phyloP scores from a whole-genome alignment of 2,888 invertebrate genomes.

The Dasypogon diadema region DNA sequence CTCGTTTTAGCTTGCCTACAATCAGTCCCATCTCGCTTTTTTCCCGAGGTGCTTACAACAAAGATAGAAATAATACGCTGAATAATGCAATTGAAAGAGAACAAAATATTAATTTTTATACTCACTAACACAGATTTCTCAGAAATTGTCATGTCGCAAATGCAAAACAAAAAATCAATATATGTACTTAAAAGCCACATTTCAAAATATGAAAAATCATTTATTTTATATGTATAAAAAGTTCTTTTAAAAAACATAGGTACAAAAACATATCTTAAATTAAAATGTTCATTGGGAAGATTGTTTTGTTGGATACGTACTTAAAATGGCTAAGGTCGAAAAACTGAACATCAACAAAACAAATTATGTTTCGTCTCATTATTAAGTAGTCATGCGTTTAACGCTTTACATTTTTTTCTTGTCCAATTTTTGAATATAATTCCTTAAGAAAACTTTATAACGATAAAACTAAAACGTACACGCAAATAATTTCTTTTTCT shows the following conservation, averaged over 20 bases:
- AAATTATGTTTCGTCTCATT: background rate
- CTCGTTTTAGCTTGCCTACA: no score
- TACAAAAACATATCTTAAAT: slow-evolving; percentile 17
- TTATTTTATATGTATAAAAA: slow-evolving; percentile 28
- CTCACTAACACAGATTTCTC: no score
- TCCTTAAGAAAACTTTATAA: background rate
- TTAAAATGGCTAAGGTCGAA: background rate
- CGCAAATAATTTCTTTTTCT: slow-evolving; percentile 1
- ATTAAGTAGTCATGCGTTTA: slow-evolving; percentile 38
- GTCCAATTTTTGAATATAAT: background rate
- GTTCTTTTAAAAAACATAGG: slow-evolving; percentile 21
- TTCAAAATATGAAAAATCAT: slow-evolving; percentile 8
- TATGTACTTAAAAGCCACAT: no score
- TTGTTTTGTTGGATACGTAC: background rate
- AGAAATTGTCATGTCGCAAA: no score
- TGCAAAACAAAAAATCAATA: no score
- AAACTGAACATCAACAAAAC: background rate
- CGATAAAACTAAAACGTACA: background rate
- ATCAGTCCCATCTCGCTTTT: no score
- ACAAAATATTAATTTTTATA: no score
- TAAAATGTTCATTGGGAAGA: slow-evolving; percentile 6
- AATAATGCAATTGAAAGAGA: no score
- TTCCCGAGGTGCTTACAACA: no score
- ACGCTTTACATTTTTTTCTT: slow-evolving; percentile 19
- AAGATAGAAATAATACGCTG: no score